Conservation (phyloP, 2,888 invertebrate species). For the Luperina testacea region DNA sequence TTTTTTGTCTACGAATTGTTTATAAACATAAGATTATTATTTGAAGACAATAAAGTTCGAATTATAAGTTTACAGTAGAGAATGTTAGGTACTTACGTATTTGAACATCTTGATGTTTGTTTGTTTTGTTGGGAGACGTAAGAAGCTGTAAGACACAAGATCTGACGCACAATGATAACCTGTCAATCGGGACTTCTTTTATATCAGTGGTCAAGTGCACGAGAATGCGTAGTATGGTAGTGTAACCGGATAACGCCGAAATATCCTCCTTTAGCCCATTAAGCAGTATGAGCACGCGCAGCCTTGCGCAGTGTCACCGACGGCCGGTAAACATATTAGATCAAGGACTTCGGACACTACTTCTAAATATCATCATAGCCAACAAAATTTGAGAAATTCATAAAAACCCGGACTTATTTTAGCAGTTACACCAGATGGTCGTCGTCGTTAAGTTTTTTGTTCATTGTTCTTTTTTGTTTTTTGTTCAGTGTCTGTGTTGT, state of each 20-base stretch:
- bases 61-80: background rate
- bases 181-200: constrained; percentile 68
- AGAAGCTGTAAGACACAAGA: constrained; percentile 59
- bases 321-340: constrained; percentile 74
- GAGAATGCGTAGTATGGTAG: constrained; percentile 62
- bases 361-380: constrained; percentile 29
- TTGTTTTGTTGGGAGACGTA: constrained; percentile 55
- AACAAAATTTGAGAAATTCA: constrained; percentile 16
- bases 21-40: background rate
- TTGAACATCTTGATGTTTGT: constrained; percentile 84
- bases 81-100: constrained; percentile 80
- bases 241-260: constrained; percentile 80
- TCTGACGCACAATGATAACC: constrained; percentile 68
- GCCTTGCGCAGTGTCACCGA: constrained; percentile 78
- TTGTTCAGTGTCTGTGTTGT: constrained; percentile 13
- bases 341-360: constrained; percentile 66
- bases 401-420: constrained; percentile 26
- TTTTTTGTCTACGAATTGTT: background rate
- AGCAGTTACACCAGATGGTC: constrained; percentile 25
- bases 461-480: too few relatives aligned
- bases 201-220: constrained; percentile 70
- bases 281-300: constrained; percentile 81
- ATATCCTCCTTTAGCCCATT: constrained; percentile 82
- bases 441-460: constrained; percentile 10
- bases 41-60: background rate